Conservation (phyloP, 2,888 invertebrate genomes). For the Teleogryllus oceanicus region DNA sequence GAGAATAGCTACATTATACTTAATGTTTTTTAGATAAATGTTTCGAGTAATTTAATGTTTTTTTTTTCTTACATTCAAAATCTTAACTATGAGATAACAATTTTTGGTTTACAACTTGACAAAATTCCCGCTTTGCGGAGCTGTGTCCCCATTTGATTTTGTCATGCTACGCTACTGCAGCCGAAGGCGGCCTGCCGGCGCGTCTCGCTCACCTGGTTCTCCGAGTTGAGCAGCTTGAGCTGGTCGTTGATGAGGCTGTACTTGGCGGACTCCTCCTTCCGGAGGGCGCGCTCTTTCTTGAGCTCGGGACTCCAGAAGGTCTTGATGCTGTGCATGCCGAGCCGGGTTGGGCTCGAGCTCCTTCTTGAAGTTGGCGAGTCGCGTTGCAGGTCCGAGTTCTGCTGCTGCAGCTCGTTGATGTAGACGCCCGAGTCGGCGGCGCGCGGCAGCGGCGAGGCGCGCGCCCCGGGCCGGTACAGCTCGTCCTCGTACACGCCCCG, state of each 20-base stretch:
- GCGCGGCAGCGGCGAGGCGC: conserved; percentile 68
- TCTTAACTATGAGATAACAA: too few relatives aligned
- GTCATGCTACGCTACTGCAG: too few relatives aligned
- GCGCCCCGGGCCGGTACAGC: conserved; percentile 54
- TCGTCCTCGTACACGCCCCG: conserved; percentile 69
- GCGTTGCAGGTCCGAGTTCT: conserved; percentile 90
- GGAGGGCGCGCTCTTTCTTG: conserved; percentile 92
- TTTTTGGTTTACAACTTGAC: too few relatives aligned
- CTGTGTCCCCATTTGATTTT: too few relatives aligned
- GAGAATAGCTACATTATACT: too few relatives aligned
- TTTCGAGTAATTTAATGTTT: too few relatives aligned
- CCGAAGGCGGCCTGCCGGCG: too few relatives aligned
- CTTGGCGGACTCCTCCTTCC: conserved; percentile 97
- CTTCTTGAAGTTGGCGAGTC: conserved; percentile 89
- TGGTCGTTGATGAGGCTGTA: conserved; percentile 96
- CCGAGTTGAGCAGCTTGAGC: conserved; percentile 89
- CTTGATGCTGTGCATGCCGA: conserved; percentile 99
- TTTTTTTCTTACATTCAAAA: too few relatives aligned
- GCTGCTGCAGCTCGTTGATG: conserved; percentile 85
- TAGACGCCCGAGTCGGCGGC: conserved; percentile 65
- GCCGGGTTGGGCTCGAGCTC: conserved; percentile 91
- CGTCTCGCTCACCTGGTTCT: conserved; percentile 78
- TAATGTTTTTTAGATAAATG: too few relatives aligned
- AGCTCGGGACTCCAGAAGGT: conserved; percentile 99
- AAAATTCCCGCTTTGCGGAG: too few relatives aligned